These are phyloP conservation scores for Tokudaia muenninki DNA, from an alignment of 2,797 vertebrate genomes.

Conservation along the genomic window DNA sequence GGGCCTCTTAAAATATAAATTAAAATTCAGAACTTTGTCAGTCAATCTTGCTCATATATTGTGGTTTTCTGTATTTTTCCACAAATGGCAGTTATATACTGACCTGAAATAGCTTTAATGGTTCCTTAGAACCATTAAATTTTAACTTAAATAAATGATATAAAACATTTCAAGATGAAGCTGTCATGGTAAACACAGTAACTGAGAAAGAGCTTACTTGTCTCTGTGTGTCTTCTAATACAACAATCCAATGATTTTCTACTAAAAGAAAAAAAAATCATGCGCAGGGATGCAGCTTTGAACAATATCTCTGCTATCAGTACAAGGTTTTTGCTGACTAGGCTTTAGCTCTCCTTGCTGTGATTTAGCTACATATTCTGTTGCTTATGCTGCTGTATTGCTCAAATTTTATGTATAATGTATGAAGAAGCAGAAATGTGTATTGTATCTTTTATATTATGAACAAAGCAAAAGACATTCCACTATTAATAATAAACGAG, in stretches of 20 bases:
- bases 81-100: not conserved
- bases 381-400: conserved; percentile 75
- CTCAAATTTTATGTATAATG: conserved; percentile 79
- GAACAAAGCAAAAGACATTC: conserved; percentile 71
- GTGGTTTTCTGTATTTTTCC: not conserved
- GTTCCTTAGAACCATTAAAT: not conserved
- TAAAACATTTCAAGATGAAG: not conserved
- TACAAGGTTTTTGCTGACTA: conserved; percentile 79
- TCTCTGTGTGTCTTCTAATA: not conserved
- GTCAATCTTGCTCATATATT: not conserved
- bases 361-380: conserved; percentile 66
- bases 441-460: conserved; percentile 67
- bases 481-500: conserved; percentile 80
- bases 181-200: not conserved
- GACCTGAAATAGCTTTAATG: not conserved
- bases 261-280: not conserved
- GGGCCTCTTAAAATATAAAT: not conserved
- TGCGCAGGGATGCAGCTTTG: not conserved
- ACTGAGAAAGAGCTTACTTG: not conserved
- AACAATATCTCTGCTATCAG: conserved; percentile 24
- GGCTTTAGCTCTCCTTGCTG: conserved; percentile 52
- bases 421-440: conserved; percentile 70
- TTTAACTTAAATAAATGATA: conserved; percentile 8
- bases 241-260: not conserved
- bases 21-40: not conserved